Evolutionary conservation across 1,140 invertebrate genomes (phyloP).

Genomic region (Drosophila sproati): DNA sequence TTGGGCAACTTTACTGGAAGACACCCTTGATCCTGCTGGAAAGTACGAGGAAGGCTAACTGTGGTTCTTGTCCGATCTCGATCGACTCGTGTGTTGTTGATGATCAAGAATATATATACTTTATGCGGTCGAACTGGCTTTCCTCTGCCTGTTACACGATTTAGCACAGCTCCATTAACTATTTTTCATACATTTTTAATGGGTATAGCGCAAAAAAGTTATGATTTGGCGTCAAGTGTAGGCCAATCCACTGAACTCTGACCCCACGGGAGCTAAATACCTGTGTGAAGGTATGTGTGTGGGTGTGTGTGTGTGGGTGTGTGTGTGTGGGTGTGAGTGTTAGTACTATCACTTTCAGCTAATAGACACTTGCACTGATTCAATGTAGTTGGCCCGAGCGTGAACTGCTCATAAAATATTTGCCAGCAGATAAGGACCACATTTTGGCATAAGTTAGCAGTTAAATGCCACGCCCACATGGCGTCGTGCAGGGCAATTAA

Average conservation of each 20-base stretch:
- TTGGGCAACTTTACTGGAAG: too few species aligned
- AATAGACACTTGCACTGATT: constrained; percentile 34
- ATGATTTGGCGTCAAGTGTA: background rate
- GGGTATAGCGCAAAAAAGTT: background rate
- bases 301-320: constrained; percentile 9
- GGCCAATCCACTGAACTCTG: constrained; percentile 17
- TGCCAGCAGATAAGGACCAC: constrained; percentile 19
- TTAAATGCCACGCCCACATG: constrained; percentile 14
- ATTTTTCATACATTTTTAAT: too few species aligned
- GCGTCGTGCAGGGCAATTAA: constrained; percentile 36
- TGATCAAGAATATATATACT: too few species aligned
- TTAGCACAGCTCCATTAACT: too few species aligned
- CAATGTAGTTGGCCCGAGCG: background rate
- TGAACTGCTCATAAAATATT: constrained; percentile 32
- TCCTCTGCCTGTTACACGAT: too few species aligned
- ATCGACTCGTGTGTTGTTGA: too few species aligned
- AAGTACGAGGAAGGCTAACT: too few species aligned
- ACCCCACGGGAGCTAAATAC: constrained; percentile 9
- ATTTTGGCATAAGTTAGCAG: constrained; percentile 37
- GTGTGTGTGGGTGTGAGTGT: background rate
- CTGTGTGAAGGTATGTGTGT: background rate
- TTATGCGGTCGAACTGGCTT: too few species aligned
- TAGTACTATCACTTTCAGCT: constrained; percentile 15
- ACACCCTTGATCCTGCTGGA: too few species aligned
- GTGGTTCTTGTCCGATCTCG: too few species aligned